Base-by-base conservation (phyloP, 2,797 vertebrate species). In the Buphagus erythrorhynchus region DNA sequence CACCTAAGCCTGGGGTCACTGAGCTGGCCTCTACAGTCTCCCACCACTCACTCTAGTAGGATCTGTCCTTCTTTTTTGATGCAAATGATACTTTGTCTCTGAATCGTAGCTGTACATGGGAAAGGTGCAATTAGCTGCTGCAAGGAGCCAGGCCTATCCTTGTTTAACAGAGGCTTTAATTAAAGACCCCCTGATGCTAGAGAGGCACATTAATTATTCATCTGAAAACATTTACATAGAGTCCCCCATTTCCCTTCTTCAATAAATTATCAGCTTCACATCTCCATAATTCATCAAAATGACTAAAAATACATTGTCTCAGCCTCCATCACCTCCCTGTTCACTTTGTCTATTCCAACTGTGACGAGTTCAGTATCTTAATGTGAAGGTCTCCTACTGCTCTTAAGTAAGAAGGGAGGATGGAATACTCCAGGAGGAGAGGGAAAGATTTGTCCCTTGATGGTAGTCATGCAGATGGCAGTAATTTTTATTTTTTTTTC, bases 151-250 rank as follows among this genome's bases (percentile, higher is more conserved):
- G 80, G 95, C 94, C 93, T 12, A 83, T 93, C 97, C 97, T 97
- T 97, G 95, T 98, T 98, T 98, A 97, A 96, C 95, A 97, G 97
- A 97, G 95, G 91, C 96, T 98, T 98, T 98, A 98, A 98, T 98
- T 98, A 98, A 98, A 98, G 98, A 97, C 96, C 97, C 96, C 97
- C 93, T 97, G 96, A 97, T 97, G 97, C 97, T 75, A 81, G 96
- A 98, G 98, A 98, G 97, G 97, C 96, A 97, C 96, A 98, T 98
- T 98, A 98, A 98, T 98, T 98, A 98, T 98, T 98, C 96, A 98
- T 98, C 94, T 97, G 95, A 97, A 98, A 98, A 98, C 98, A 98
- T 98, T 98, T 98, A 98, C 98, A 98, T 97, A 98, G 98, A 97
- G 94, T 98, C 97, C 97, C 95, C 95, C 45, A 83, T 95, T 97